Percentiles rank a stretch among this genome's conserved stretches.
Evolutionary conservation across 2,888 invertebrate species (phyloP).

Genomic region (Lycocerus yunnanus): DNA sequence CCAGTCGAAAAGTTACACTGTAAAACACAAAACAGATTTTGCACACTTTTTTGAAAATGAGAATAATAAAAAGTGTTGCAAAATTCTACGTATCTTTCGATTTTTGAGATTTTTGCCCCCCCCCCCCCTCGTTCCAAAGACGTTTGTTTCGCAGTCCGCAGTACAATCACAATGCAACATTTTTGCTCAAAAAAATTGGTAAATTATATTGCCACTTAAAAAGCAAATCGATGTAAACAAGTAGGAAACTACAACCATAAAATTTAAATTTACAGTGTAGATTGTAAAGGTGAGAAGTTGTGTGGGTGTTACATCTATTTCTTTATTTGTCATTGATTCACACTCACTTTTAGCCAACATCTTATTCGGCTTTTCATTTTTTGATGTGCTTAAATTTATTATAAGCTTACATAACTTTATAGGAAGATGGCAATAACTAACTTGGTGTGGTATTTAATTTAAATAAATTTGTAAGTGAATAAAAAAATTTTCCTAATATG

Average conservation of each 20-base stretch:
- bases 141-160: neutral
- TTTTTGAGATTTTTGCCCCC: neutral
- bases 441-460: neutral
- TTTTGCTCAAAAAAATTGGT: neutral
- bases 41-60: neutral
- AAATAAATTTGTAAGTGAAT: neutral
- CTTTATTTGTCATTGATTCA: constrained; percentile 27
- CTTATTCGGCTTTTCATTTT: constrained; percentile 15
- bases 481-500: neutral
- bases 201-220: neutral
- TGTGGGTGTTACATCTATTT: constrained; percentile 25
- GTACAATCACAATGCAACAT: neutral
- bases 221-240: neutral
- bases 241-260: neutral
- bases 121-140: too few relatives aligned
- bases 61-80: too few relatives aligned
- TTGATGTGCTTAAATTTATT: constrained; percentile 18
- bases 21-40: neutral
- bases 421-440: neutral
- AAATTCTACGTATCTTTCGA: neutral
- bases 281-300: constrained; percentile 25
- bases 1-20: constrained; percentile 17
- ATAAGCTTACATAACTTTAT: neutral
- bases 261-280: constrained; percentile 16
- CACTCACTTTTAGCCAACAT: constrained; percentile 22